Evolutionary conservation across 1,140 invertebrate species (phyloP).

Genomic region (Steinernema khuongi): DNA sequence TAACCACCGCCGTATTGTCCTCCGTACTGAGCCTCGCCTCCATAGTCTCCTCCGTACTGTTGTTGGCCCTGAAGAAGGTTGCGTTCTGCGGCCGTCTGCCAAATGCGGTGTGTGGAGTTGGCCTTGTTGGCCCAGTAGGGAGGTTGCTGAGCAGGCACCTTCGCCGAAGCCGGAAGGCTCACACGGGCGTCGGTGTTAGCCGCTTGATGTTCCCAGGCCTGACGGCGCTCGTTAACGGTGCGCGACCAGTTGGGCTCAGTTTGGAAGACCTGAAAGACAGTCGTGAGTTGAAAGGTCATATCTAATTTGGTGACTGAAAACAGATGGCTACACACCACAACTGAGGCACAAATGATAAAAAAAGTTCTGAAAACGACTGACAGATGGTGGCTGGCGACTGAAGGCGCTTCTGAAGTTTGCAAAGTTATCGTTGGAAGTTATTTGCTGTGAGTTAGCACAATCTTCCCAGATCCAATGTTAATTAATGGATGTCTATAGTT

Average conservation of each 20-base stretch:
- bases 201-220: conserved; percentile 38
- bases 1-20: background rate
- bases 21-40: no score
- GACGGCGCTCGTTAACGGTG: conserved; percentile 32
- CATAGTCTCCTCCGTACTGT: background rate
- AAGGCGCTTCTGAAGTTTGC: no score
- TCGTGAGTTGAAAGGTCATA: no score
- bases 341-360: no score
- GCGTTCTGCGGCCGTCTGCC: conserved; percentile 36
- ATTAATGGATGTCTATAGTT: no score
- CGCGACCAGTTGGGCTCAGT: conserved; percentile 41
- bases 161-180: conserved; percentile 32
- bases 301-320: no score
- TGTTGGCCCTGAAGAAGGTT: conserved; percentile 10
- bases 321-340: no score
- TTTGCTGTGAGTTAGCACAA: no score
- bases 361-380: no score
- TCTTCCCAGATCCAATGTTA: no score
- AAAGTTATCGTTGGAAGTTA: no score
- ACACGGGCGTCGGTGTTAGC: conserved; percentile 35
- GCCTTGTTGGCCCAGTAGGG: conserved; percentile 35
- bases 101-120: conserved; percentile 32
- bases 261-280: conserved; percentile 32
- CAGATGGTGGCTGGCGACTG: no score
- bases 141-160: conserved; percentile 33